Evolutionary conservation across 2,888 invertebrate genomes (phyloP).

Genomic region (Trachelus stipa): DNA sequence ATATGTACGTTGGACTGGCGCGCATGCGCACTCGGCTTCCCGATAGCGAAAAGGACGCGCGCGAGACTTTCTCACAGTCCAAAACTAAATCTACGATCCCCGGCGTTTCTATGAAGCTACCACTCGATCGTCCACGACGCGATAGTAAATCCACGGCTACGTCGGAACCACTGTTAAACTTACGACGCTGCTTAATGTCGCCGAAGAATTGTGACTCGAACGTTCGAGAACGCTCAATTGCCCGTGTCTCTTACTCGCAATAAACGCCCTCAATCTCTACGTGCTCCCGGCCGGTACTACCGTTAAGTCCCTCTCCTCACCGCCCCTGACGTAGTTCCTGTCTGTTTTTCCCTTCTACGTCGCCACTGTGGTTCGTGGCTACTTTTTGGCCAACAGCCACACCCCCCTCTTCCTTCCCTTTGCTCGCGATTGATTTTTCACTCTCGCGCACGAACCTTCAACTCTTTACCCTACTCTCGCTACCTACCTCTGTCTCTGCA

Average conservation of each 20-base stretch:
- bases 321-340: neutral
- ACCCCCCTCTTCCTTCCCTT: neutral
- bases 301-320: neutral
- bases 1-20: neutral
- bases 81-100: neutral
- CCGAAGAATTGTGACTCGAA: slow-evolving; percentile 11
- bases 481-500: neutral
- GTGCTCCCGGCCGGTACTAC: neutral
- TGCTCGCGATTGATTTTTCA: neutral
- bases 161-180: neutral
- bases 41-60: neutral
- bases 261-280: neutral
- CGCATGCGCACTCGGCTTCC: neutral
- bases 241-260: slow-evolving; percentile 13
- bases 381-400: neutral
- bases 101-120: neutral
- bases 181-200: slow-evolving; percentile 12
- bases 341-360: neutral
- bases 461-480: no score
- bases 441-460: neutral
- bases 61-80: neutral
- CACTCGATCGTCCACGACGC: neutral
- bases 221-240: slow-evolving; percentile 13
- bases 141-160: neutral
- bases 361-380: neutral